phyloP scores from a whole-genome alignment of 2,888 invertebrate species.

The Phyllotreta cruciferae region DNA sequence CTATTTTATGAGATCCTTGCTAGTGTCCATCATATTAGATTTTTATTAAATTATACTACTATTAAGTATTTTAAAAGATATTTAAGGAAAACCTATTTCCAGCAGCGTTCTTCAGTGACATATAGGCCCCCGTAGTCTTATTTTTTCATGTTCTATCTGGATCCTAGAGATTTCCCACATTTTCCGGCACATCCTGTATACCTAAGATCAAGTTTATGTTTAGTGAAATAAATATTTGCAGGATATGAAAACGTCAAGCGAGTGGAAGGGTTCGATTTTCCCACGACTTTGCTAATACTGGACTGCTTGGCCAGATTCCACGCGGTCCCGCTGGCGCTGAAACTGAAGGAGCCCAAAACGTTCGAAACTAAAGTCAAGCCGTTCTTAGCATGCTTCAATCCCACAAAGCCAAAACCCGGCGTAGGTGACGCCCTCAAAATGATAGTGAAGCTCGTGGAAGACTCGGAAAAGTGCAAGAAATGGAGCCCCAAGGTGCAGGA shows the following conservation, averaged over 20 bases:
- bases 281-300: conserved; percentile 58
- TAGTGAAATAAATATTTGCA: conserved; percentile 22
- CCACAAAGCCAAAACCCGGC: not conserved
- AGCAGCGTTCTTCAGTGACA: no score
- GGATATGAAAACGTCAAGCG: conserved; percentile 60
- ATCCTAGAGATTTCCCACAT: no score
- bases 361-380: conserved; percentile 55
- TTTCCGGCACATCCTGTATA: no score
- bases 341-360: conserved; percentile 55
- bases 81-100: no score
- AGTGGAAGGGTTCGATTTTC: conserved; percentile 59
- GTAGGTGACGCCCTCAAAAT: not conserved
- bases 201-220: not conserved
- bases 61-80: no score
- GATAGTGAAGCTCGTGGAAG: conserved; percentile 2
- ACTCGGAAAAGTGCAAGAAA: conserved; percentile 7
- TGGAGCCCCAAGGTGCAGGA: conserved; percentile 20
- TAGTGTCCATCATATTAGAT: no score
- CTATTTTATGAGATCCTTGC: no score
- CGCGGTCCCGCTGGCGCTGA: conserved; percentile 63
- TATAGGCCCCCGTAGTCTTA: no score
- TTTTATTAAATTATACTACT: no score
- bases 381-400: conserved; percentile 22
- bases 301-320: conserved; percentile 63
- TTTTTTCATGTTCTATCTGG: no score